Conservation (phyloP, 2,797 vertebrate genomes). For the Tokudaia tokunoshimensis region DNA sequence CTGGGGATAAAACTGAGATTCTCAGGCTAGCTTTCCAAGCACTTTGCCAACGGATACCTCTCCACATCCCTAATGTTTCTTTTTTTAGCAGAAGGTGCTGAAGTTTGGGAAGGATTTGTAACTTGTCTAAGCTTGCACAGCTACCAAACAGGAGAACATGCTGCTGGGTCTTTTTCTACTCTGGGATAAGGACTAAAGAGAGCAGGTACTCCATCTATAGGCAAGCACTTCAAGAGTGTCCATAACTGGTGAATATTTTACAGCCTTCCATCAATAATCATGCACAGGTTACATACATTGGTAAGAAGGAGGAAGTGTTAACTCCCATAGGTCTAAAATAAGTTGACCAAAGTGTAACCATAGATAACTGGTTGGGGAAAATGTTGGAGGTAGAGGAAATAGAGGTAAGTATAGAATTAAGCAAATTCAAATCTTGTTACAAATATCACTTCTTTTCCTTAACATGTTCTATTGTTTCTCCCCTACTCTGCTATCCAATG, state of each 20-base stretch:
- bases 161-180: background rate
- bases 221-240: background rate
- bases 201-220: background rate
- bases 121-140: background rate
- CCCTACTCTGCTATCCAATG: background rate
- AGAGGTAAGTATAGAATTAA: background rate
- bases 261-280: background rate
- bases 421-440: background rate
- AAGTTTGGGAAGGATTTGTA: background rate
- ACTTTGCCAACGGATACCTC: background rate
- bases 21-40: background rate
- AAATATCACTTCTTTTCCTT: background rate
- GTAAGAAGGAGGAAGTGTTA: background rate
- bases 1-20: background rate
- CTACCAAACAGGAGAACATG: background rate
- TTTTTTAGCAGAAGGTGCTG: background rate
- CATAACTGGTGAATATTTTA: background rate
- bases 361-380: background rate
- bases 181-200: background rate
- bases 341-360: background rate
- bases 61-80: background rate
- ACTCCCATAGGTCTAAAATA: background rate
- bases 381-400: background rate
- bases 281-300: background rate
- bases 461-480: rapidly evolving